A percentile compares a stretch with the other conserved stretches of the same genome.
phyloP scores from a whole-genome alignment of 2,888 invertebrate species.

The Acrobeloides nanus region DNA sequence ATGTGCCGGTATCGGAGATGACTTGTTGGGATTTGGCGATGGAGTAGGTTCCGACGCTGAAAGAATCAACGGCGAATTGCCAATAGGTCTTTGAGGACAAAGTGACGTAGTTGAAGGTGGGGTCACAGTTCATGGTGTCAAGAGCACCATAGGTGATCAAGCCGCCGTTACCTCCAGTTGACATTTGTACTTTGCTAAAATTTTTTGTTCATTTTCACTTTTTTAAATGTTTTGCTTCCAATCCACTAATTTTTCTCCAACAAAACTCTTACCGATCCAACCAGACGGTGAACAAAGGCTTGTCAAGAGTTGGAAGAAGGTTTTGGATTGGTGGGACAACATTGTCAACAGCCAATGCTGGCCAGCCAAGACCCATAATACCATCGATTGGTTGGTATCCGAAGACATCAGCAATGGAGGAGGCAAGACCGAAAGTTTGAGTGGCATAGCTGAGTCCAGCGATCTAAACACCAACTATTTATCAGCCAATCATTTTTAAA shows the following conservation, averaged over 20 bases:
- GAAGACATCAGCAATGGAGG: constrained; percentile 33
- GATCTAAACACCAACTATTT: no score
- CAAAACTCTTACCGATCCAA: constrained; percentile 5
- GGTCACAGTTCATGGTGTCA: constrained; percentile 6
- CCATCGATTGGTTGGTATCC: constrained; percentile 46
- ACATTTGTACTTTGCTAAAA: constrained; percentile 11
- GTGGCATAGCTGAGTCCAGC: constrained; percentile 29
- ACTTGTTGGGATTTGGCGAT: constrained; percentile 13
- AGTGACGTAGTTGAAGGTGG: constrained; percentile 31
- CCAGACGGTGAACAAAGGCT: constrained; percentile 57
- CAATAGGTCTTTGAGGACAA: constrained; percentile 43
- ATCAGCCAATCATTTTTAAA: no score
- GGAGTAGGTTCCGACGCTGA: constrained; percentile 12
- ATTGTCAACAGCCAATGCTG: constrained; percentile 72
- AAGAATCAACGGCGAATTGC: constrained; percentile 35
- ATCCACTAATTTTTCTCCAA: no score
- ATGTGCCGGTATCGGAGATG: constrained; percentile 45
- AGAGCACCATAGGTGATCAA: constrained; percentile 9
- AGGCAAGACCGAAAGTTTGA: constrained; percentile 40
- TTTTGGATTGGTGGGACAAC: constrained; percentile 78
- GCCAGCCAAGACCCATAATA: constrained; percentile 48
- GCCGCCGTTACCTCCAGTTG: constrained; percentile 20
- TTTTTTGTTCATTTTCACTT: neutral
- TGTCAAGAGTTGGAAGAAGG: constrained; percentile 69
- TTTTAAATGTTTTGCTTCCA: no score